A percentile compares a stretch with the other conserved stretches of the same genome.
These are phyloP conservation scores for Cephus sareptanus DNA, from an alignment of 2,888 invertebrate genomes.

Conservation along the genomic window DNA sequence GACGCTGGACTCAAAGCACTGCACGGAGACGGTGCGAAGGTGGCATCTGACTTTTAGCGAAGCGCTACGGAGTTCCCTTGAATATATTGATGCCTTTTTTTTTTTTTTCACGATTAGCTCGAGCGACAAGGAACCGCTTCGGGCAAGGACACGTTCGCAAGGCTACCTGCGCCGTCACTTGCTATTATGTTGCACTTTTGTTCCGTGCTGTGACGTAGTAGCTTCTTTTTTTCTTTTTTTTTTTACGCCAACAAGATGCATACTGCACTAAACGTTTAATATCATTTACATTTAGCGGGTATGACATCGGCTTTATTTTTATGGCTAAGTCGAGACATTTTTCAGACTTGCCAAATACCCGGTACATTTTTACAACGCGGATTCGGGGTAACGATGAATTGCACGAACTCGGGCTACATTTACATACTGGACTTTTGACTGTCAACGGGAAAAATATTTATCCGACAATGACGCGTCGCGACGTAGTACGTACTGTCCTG, in stretches of 20 bases:
- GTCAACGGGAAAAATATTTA: slow-evolving; percentile 5
- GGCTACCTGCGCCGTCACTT: slow-evolving; percentile 22
- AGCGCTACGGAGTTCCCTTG: neutral
- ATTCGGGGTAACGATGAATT: neutral
- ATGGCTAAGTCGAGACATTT: neutral
- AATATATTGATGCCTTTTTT: neutral
- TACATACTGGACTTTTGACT: slow-evolving; percentile 5
- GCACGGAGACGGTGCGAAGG: neutral
- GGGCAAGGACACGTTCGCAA: slow-evolving; percentile 34
- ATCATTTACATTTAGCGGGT: neutral
- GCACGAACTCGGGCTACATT: neutral
- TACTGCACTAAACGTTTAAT: neutral
- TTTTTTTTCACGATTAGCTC: neutral
- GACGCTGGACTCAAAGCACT: neutral
- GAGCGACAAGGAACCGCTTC: slow-evolving; percentile 28
- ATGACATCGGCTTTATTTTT: neutral
- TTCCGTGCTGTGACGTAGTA: slow-evolving; percentile 6
- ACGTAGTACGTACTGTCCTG: neutral
- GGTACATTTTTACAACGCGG: neutral
- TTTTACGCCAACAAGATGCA: neutral
- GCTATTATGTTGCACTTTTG: slow-evolving; percentile 14
- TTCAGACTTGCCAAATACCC: neutral
- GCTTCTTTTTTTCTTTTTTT: neutral
- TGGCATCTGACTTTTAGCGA: neutral
- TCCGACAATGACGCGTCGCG: neutral